Evolutionary conservation across 2,113 vertebrate species (phyloP), one percentile per base, ranked within the genome.

Genomic region (Nesoenas mayeri): DNA sequence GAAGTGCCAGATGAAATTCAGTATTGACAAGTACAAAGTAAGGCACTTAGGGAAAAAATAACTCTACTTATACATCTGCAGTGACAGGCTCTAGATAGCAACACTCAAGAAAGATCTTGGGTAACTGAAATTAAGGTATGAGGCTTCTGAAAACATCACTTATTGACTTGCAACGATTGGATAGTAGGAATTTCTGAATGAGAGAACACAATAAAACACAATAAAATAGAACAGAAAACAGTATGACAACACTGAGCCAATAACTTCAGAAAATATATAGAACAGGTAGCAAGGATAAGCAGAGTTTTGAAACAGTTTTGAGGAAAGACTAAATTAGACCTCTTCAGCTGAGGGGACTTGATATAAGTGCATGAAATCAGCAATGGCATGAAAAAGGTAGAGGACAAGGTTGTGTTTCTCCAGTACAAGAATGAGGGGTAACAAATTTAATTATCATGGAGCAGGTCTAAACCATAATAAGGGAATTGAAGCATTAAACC

Each of bases 31-130:
- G 56, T 91, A 82, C 83, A 91, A 91, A 62, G 67, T 89, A 89
- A 94, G 86, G 60, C 89, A 96, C 75, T 96, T 88, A 61, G 40
- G 77, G 69, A 94, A 92, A 96, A 96, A 96, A 88, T 80, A 91
- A 66, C 79, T 95, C 91, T 91, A 79, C 62, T 96, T 96, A 84
- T 50, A 84, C 77, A 92, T 73, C 80, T 94, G 36, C 77, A 78
- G 53, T 73, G 72, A 93, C 2, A 3, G 69, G 29, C 69, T 85
- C 12, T 78, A 88, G 54, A 89, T 84, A 92, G 67, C n/a, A 95
- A 86, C 67, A 66, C 60, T 86, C 67, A 91, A 83, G 64, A 73
- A 95, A 84, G 36, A 70, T 94, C 40, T 50, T 80, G 54, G 69
- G 56, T 86, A 86, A 94, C 47, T 57, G 56, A 80, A 94, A 80